Percentiles rank a stretch among this genome's conserved stretches.
These are phyloP conservation scores for Enteromius paludinosus DNA, from an alignment of 2,797 vertebrate genomes.

Conservation along the genomic window DNA sequence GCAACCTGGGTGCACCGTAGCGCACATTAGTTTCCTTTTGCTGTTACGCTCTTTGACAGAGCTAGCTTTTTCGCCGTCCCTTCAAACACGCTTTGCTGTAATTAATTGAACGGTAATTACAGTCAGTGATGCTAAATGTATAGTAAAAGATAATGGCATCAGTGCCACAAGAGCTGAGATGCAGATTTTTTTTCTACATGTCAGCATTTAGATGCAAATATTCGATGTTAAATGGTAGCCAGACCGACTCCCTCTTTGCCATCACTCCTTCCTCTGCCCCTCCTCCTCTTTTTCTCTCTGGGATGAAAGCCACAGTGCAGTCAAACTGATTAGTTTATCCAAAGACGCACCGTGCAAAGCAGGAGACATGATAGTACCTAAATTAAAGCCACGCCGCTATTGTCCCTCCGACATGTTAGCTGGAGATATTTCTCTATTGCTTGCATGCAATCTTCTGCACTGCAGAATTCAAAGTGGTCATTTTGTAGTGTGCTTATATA, in stretches of 20 bases:
- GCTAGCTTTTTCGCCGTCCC: conserved; percentile 46
- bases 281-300: conserved; percentile 36
- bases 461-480: conserved; percentile 71
- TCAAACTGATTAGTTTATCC: conserved; percentile 65
- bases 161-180: conserved; percentile 68
- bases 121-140: conserved; percentile 64
- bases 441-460: conserved; percentile 64
- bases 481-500: conserved; percentile 61
- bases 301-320: conserved; percentile 59
- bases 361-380: conserved; percentile 59
- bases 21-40: conserved; percentile 66
- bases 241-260: conserved; percentile 2
- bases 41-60: conserved; percentile 61
- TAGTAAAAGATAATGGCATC: conserved; percentile 75
- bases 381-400: conserved; percentile 54
- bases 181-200: conserved; percentile 62
- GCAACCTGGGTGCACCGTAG: conserved; percentile 44
- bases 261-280: conserved; percentile 14
- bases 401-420: neutral
- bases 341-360: conserved; percentile 53
- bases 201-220: conserved; percentile 69
- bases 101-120: conserved; percentile 77
- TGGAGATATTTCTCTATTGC: conserved; percentile 9
- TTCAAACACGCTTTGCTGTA: conserved; percentile 67
- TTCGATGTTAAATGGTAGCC: conserved; percentile 57